Conservation (phyloP, 1,140 invertebrate species). For the Magallana angulata region DNA sequence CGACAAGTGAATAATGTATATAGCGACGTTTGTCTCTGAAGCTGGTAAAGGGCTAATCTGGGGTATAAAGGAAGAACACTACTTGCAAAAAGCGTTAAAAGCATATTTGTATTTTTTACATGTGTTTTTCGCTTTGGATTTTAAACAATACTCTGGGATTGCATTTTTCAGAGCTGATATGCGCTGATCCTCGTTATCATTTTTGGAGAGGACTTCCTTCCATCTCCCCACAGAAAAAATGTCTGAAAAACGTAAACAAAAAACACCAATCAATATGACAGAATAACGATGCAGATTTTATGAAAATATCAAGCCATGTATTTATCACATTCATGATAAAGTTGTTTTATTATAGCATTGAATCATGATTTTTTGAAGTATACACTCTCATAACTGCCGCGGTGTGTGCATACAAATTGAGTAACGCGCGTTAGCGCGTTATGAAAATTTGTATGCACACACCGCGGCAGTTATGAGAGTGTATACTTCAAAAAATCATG, state of each 20-base stretch:
- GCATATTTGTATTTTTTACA: slow-evolving; percentile 40
- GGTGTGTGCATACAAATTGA: too few species aligned
- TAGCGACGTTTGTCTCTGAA: background rate
- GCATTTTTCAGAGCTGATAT: background rate
- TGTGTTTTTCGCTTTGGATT: slow-evolving; percentile 33
- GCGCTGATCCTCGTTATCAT: slow-evolving; percentile 10
- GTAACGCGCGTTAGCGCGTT: too few species aligned
- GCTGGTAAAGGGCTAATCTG: slow-evolving; percentile 19
- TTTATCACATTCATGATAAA: too few species aligned
- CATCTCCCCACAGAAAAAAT: slow-evolving; percentile 42
- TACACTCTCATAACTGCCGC: too few species aligned
- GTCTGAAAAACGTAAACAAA: slow-evolving; percentile 43
- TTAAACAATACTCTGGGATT: background rate
- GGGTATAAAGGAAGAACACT: background rate
- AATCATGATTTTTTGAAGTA: too few species aligned
- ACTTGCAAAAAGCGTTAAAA: slow-evolving; percentile 24
- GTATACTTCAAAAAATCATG: too few species aligned
- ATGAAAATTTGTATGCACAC: too few species aligned
- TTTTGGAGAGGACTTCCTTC: background rate
- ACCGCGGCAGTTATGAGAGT: too few species aligned
- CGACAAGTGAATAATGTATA: slow-evolving; percentile 32
- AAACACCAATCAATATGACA: background rate
- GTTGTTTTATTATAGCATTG: too few species aligned
- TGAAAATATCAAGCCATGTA: too few species aligned
- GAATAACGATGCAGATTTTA: background rate